phyloP scores from a whole-genome alignment of 2,113 vertebrate species.

The Hirundichthys speculiger region DNA sequence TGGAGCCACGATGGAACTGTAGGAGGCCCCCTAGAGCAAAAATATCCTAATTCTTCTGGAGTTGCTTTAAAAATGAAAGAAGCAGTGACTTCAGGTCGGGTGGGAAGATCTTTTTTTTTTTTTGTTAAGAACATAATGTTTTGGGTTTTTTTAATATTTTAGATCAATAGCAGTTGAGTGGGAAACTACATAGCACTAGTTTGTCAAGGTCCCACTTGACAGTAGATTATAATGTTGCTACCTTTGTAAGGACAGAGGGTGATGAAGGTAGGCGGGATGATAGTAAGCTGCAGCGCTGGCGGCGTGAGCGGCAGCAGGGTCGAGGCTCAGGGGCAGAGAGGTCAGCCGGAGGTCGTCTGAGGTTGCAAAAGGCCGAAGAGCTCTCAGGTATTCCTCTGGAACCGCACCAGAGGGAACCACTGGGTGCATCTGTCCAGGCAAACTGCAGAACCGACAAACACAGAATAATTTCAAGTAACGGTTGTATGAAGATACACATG shows the following conservation, averaged over 20 bases:
- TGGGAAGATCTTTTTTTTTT: no score
- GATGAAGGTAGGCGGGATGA: conserved; percentile 90
- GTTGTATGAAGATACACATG: not conserved
- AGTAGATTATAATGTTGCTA: conserved; percentile 9
- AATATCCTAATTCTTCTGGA: no score
- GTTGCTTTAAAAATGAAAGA: no score
- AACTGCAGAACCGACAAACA: conserved; percentile 66
- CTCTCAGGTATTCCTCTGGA: conserved; percentile 91
- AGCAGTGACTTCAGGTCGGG: no score
- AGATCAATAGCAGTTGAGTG: no score
- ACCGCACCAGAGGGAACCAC: conserved; percentile 87
- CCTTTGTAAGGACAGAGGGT: conserved; percentile 90
- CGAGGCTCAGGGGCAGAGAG: conserved; percentile 88
- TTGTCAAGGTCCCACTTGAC: not conserved
- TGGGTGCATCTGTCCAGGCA: conserved; percentile 91
- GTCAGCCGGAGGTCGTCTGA: conserved; percentile 90
- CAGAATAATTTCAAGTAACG: not conserved
- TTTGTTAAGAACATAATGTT: no score
- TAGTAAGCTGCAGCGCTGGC: conserved; percentile 85
- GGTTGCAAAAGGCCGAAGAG: conserved; percentile 90
- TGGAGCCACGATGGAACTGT: no score
- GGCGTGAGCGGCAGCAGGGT: conserved; percentile 84
- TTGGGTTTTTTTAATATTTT: no score
- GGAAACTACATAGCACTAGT: not conserved
- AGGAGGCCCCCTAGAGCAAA: no score